A percentile compares a stretch with the other conserved stretches of the same genome.
These are phyloP conservation scores for Synanthedon tipuliformis DNA, from an alignment of 2,888 invertebrate species.

Conservation along the genomic window DNA sequence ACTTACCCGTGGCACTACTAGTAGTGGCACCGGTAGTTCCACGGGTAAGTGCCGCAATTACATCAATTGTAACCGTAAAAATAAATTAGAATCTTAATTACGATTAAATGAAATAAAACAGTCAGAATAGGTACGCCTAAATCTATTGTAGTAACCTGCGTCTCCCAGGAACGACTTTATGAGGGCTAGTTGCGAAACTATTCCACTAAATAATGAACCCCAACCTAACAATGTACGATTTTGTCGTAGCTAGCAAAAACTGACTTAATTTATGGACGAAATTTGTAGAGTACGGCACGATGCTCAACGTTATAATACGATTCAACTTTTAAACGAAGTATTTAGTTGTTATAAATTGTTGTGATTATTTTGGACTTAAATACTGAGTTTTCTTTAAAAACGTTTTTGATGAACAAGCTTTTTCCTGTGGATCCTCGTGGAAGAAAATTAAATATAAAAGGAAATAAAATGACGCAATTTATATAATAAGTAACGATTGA, in stretches of 20 bases:
- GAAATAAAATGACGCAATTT: too few species aligned
- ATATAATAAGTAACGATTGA: too few species aligned
- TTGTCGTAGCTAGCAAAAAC: slow-evolving; percentile 37
- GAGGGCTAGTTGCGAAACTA: slow-evolving; percentile 40
- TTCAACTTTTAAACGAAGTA: neutral
- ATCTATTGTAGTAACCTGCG: neutral
- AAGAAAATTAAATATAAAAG: too few species aligned
- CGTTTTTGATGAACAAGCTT: too few species aligned
- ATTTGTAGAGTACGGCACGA: slow-evolving; percentile 7
- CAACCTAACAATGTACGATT: slow-evolving; percentile 33
- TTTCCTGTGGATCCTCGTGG: too few species aligned
- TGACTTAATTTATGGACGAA: slow-evolving; percentile 35
- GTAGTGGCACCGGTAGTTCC: too few species aligned
- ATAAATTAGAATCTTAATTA: too few species aligned
- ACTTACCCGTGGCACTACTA: too few species aligned
- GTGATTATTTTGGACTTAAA: neutral
- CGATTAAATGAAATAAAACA: too few species aligned
- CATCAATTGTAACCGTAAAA: too few species aligned
- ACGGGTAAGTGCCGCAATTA: too few species aligned
- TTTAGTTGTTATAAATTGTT: neutral
- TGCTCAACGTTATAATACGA: neutral
- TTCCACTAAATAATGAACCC: slow-evolving; percentile 44
- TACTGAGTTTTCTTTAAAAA: too few species aligned
- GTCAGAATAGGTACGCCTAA: neutral
- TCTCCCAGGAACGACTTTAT: slow-evolving; percentile 19